These are phyloP conservation scores for Balanococcus diminutus DNA, from an alignment of 2,888 invertebrate genomes.

Conservation along the genomic window DNA sequence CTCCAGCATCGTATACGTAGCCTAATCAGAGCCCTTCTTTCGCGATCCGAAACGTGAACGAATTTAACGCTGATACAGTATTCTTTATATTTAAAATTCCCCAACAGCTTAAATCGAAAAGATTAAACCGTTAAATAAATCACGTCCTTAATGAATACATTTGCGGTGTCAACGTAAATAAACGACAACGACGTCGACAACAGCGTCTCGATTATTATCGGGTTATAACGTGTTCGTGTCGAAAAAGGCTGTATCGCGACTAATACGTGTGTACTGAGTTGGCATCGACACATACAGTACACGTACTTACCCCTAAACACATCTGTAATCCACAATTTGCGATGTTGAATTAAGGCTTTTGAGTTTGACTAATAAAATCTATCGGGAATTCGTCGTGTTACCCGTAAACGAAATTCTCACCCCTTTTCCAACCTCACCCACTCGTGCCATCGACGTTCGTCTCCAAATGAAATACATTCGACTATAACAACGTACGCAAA, in stretches of 20 bases:
- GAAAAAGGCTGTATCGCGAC: background rate
- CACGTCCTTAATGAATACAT: constrained; percentile 6
- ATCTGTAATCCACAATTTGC: background rate
- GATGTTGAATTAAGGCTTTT: background rate
- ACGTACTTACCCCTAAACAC: background rate
- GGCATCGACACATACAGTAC: background rate
- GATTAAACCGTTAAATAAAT: background rate
- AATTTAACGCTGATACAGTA: background rate
- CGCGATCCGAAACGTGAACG: background rate
- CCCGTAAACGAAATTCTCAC: background rate
- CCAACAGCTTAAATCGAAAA: constrained; percentile 1
- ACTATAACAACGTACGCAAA: background rate
- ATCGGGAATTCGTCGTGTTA: background rate
- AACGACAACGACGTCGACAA: background rate
- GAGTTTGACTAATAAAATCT: constrained; percentile 2
- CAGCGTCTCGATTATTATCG: background rate
- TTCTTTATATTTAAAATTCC: background rate
- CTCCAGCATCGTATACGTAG: background rate
- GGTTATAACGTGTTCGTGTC: background rate
- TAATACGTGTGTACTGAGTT: background rate
- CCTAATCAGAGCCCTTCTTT: too few relatives aligned
- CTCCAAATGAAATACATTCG: background rate
- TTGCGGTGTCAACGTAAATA: constrained; percentile 23
- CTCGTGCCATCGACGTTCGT: background rate
- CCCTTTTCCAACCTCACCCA: background rate